phyloP scores from a whole-genome alignment of 2,113 vertebrate genomes.

The Oplegnathus fasciatus region DNA sequence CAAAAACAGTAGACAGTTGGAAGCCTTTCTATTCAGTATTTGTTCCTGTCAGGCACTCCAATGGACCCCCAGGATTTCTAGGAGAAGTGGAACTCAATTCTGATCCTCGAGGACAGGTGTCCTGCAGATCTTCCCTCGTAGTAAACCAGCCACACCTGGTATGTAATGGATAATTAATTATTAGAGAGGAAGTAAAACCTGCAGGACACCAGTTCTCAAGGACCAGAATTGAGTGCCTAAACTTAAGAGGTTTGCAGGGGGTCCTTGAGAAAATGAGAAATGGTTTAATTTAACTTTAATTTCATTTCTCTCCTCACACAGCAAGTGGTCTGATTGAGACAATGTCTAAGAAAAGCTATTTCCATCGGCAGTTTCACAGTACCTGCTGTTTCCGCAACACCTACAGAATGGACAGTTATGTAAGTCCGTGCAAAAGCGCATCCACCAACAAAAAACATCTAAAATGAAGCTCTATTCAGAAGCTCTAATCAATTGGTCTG shows the following conservation, averaged over 20 bases:
- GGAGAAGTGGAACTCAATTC: neutral
- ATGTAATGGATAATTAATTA: slow-evolving; percentile 9
- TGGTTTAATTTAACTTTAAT: slow-evolving; percentile 31
- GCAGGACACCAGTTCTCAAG: slow-evolving; percentile 32
- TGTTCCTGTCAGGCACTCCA: neutral
- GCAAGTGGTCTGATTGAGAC: slow-evolving; percentile 19
- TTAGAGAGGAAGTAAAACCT: slow-evolving; percentile 8
- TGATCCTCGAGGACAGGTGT: neutral
- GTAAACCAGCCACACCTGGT: slow-evolving; percentile 11
- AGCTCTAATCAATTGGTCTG: neutral
- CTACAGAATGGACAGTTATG: slow-evolving; percentile 23
- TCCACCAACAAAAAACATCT: slow-evolving; percentile 12
- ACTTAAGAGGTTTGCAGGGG: slow-evolving; percentile 26
- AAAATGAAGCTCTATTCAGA: slow-evolving; percentile 3
- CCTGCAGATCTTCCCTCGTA: neutral
- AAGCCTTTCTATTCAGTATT: slow-evolving; percentile 13
- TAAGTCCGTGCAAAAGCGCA: neutral
- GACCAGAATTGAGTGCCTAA: neutral
- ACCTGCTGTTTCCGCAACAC: slow-evolving; percentile 34
- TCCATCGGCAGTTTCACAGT: slow-evolving; percentile 17
- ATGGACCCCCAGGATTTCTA: neutral
- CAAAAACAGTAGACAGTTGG: neutral
- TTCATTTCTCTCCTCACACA: neutral
- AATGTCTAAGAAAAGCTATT: slow-evolving; percentile 27
- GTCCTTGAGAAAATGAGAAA: slow-evolving; percentile 44